Conservation (phyloP, 2,797 vertebrate genomes). For the Chelon labrosus region DNA sequence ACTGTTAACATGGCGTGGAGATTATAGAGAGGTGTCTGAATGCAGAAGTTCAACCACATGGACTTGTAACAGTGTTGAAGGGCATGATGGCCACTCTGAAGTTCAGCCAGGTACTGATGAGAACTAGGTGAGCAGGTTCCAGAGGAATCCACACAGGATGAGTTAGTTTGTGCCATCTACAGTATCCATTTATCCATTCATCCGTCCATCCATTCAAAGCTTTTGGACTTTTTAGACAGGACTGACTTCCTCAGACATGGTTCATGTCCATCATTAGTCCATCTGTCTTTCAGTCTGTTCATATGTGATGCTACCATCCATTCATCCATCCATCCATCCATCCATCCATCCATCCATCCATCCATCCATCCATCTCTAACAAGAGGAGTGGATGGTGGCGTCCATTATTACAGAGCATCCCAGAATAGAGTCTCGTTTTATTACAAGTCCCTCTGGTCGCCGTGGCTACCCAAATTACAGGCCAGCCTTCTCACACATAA, state of each 20-base stretch:
- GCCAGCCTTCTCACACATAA: slow-evolving; percentile 89
- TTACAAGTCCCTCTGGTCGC: slow-evolving; percentile 89
- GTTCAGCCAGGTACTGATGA: slow-evolving; percentile 54
- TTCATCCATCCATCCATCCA: slow-evolving; percentile 43
- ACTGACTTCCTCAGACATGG: neutral
- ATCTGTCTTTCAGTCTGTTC: slow-evolving; percentile 34
- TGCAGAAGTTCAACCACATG: slow-evolving; percentile 73
- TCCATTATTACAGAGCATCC: slow-evolving; percentile 91
- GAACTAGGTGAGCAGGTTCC: slow-evolving; percentile 4
- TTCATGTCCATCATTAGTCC: slow-evolving; percentile 21
- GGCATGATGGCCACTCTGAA: slow-evolving; percentile 48
- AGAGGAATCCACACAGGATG: neutral
- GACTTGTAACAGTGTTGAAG: slow-evolving; percentile 68
- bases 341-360: slow-evolving; percentile 62
- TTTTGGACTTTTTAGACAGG: neutral
- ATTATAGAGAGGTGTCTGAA: slow-evolving; percentile 84
- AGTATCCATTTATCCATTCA: slow-evolving; percentile 5
- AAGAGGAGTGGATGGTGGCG: slow-evolving; percentile 85
- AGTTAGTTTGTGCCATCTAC: slow-evolving; percentile 13
- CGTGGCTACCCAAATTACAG: slow-evolving; percentile 89
- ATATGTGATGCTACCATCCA: slow-evolving; percentile 30
- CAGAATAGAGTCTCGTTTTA: slow-evolving; percentile 89
- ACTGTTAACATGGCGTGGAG: slow-evolving; percentile 84
- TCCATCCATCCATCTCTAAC: slow-evolving; percentile 81
- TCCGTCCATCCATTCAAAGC: neutral